Conservation (phyloP, 2,888 invertebrate genomes). For the Holacanthella duospinosa region DNA sequence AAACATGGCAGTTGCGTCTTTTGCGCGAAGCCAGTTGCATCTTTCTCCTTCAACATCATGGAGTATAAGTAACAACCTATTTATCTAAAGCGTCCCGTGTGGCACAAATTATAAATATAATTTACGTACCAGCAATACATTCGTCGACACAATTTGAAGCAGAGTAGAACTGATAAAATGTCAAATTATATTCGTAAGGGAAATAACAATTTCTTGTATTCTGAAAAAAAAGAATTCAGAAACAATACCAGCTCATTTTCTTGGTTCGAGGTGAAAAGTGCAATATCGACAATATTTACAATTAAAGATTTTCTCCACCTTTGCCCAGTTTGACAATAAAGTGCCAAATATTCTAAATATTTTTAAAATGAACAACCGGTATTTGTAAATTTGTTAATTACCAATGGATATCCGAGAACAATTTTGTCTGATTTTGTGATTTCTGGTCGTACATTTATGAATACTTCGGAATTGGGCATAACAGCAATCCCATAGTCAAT, state of each 20-base stretch:
- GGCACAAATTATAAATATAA: too few species aligned
- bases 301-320: too few species aligned
- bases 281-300: too few species aligned
- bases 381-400: background rate
- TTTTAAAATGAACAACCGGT: too few species aligned
- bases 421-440: conserved; percentile 21
- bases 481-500: conserved; percentile 25
- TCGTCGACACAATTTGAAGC: conserved; percentile 29
- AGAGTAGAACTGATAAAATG: conserved; percentile 26
- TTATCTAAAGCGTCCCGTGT: too few species aligned
- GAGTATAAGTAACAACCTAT: too few species aligned
- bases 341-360: background rate
- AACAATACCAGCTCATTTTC: too few species aligned
- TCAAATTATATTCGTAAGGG: conserved; percentile 18
- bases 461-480: conserved; percentile 25
- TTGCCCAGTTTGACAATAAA: background rate
- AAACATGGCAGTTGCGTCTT: too few species aligned
- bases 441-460: conserved; percentile 23
- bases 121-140: conserved; percentile 27
- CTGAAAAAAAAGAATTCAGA: conserved; percentile 15
- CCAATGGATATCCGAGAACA: conserved; percentile 18
- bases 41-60: too few species aligned
- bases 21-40: too few species aligned
- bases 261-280: too few species aligned
- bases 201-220: conserved; percentile 29